A percentile compares a stretch with the other conserved stretches of the same genome.
Evolutionary conservation across 92 coral and sea anemone genomes (phyloP).

Genomic region (Muricea muricata): DNA sequence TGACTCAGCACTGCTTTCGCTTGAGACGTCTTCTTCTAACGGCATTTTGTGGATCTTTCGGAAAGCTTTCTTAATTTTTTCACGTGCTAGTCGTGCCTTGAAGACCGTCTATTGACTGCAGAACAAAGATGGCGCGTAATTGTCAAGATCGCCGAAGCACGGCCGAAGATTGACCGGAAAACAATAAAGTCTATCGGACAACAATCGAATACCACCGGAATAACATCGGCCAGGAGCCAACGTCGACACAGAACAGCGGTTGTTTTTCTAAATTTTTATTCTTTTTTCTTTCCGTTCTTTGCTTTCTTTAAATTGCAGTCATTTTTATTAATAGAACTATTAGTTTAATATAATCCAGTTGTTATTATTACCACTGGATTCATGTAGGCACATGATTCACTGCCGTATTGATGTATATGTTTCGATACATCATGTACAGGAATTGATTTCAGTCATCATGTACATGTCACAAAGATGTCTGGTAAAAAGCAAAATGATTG

Average conservation of each 20-base stretch:
- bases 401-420: no score
- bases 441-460: no score
- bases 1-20: conserved; percentile 43
- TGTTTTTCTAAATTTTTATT: neutral
- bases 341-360: no score
- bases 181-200: neutral
- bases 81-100: conserved; percentile 37
- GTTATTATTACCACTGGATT: no score
- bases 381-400: no score
- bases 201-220: neutral
- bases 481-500: conserved; percentile 15
- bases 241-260: neutral
- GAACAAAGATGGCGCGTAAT: conserved; percentile 25
- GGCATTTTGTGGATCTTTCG: conserved; percentile 5
- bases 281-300: neutral
- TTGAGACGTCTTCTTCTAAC: conserved; percentile 20
- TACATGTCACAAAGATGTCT: conserved; percentile 1
- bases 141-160: neutral
- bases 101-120: neutral
- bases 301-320: neutral
- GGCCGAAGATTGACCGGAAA: neutral
- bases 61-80: neutral
- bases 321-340: no score
- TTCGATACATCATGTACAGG: no score
- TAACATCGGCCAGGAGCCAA: neutral